Base-by-base conservation (phyloP, 1,140 invertebrate species). In the Bombus waltoni region DNA sequence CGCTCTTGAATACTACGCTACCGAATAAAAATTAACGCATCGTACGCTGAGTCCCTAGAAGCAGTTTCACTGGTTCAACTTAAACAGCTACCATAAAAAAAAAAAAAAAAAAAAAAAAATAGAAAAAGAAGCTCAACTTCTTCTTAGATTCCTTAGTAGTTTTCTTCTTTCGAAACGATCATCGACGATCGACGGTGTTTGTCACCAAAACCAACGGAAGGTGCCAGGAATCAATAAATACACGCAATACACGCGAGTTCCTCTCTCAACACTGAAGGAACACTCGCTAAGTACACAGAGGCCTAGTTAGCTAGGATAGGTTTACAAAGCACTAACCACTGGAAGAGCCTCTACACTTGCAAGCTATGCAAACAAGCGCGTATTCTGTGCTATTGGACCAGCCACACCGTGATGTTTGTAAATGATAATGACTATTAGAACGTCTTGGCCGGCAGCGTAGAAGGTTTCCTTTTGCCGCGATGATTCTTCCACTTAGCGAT, bases 361-460 rank as follows among this genome's bases (percentile, higher is more conserved):
- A 88, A 87, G 80, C 89, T 90, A 86, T 76, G 89, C 85, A 91
- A 91, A 91, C 87, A 91, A 83, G 66, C 74, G 82, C 83, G 76
- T 81, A 88, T 85, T 71, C 72, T 62, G 77, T 22, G 65, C 73
- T 57, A 25, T n/a, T 25, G 9, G 62, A 2, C 25, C 57, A 78
- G 47, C 42, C 66, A 57, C n/a, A 42, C 35, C 35, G 83, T 53
- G 62, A 87, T 91, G 90, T 91, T 91, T 91, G 90, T 84, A 91
- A 91, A 91, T 91, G 90, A 91, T 91, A 91, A 91, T 91, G 90
- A 91, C 90, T 88, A 91, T 91, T 91, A 91, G 90, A 91, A 87
- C 81, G 83, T 90, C 53, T 89, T 57, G 38, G 72, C 76, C 35
- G 73, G 74, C 40, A 62, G 75, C 47, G 59, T 9, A 74, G 72